A percentile compares a stretch with the other conserved stretches of the same genome.
These are phyloP conservation scores for Stichodactyla helianthus DNA, from an alignment of 64 coral and sea anemone species.

Conservation along the genomic window DNA sequence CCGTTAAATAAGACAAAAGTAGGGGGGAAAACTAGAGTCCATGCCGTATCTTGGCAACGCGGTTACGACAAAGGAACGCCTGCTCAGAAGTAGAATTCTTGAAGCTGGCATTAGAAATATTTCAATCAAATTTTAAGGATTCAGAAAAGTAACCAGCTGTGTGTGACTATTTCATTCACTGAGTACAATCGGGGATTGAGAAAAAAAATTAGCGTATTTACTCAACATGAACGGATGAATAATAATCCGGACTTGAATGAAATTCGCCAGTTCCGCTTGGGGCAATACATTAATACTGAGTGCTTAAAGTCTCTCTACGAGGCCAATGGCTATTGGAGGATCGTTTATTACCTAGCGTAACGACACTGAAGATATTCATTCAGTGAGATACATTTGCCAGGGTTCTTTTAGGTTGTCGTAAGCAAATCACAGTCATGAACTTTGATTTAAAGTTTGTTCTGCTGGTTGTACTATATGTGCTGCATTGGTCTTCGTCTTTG, in stretches of 20 bases:
- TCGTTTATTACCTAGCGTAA: neutral
- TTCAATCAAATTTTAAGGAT: neutral
- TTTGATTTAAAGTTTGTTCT: neutral
- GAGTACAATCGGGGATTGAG: neutral
- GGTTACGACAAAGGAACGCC: constrained; percentile 1
- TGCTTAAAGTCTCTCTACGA: neutral
- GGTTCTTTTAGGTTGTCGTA: neutral
- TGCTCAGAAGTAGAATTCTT: neutral
- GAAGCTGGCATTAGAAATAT: neutral
- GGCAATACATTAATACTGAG: neutral
- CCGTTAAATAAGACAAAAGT: neutral
- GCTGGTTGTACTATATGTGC: neutral
- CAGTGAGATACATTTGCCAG: too few relatives aligned
- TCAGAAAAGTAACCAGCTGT: neutral
- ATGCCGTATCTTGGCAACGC: neutral
- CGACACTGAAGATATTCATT: neutral
- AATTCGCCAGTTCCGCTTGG: neutral
- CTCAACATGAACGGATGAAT: neutral
- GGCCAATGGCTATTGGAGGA: neutral
- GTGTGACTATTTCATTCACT: neutral
- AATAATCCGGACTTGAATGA: neutral
- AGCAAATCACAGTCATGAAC: neutral
- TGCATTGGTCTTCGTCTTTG: neutral
- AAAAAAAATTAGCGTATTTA: neutral
- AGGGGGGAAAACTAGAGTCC: neutral